phyloP scores from a whole-genome alignment of 2,888 invertebrate species.

The Sinelater perroti region DNA sequence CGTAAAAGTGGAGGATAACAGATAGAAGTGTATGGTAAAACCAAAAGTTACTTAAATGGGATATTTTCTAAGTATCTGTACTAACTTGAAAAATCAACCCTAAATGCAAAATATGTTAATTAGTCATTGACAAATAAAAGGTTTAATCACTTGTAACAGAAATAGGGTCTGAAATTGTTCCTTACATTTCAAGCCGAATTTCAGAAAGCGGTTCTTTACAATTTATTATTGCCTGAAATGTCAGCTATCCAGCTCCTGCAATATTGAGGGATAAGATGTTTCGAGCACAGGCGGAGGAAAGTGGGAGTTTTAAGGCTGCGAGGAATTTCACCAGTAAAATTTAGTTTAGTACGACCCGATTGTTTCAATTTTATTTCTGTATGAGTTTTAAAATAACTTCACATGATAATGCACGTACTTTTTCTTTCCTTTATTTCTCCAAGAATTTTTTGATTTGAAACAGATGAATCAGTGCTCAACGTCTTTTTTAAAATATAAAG shows the following conservation, averaged over 20 bases:
- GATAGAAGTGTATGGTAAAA: too few species aligned
- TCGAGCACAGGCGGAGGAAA: slow-evolving; percentile 54
- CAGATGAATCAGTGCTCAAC: slow-evolving; percentile 94
- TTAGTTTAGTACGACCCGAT: slow-evolving; percentile 62
- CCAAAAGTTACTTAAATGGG: too few species aligned
- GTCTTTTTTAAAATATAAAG: slow-evolving; percentile 98
- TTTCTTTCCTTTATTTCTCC: slow-evolving; percentile 96
- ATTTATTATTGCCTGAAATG: slow-evolving; percentile 71
- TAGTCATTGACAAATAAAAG: too few species aligned
- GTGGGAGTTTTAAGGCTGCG: slow-evolving; percentile 67
- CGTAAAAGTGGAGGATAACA: too few species aligned
- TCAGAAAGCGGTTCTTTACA: slow-evolving; percentile 73
- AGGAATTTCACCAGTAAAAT: slow-evolving; percentile 59
- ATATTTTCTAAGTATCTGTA: too few species aligned
- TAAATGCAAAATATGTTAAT: too few species aligned
- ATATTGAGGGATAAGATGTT: slow-evolving; percentile 58
- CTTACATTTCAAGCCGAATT: slow-evolving; percentile 88
- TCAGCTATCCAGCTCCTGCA: slow-evolving; percentile 69
- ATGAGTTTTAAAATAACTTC: slow-evolving; percentile 93
- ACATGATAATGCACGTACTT: slow-evolving; percentile 96
- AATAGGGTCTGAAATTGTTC: slow-evolving; percentile 87
- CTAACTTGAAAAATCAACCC: too few species aligned
- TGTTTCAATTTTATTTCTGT: slow-evolving; percentile 96
- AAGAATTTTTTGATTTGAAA: slow-evolving; percentile 97
- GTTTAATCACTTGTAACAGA: too few species aligned